A percentile compares a stretch with the other conserved stretches of the same genome.
Conservation (phyloP, 2,888 invertebrate species). For the Troilus luridus region DNA sequence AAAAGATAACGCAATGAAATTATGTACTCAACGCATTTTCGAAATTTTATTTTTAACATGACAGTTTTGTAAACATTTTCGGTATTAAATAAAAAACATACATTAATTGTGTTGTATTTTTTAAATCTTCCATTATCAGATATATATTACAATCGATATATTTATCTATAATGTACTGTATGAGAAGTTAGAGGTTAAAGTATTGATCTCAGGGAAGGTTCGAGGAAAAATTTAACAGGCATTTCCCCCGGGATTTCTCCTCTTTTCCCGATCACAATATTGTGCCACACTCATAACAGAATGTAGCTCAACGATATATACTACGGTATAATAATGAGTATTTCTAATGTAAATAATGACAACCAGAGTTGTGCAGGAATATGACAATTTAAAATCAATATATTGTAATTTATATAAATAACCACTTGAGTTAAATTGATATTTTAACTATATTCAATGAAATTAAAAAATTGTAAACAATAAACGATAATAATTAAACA, state of each 20-base stretch:
- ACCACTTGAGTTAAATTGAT: no score
- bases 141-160: no score
- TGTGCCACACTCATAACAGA: neutral
- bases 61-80: no score
- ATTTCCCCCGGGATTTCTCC: neutral
- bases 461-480: no score
- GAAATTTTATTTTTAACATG: no score
- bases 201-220: neutral
- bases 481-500: no score
- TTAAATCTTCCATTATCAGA: neutral
- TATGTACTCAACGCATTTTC: neutral
- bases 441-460: no score
- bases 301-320: neutral
- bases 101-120: neutral
- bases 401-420: no score
- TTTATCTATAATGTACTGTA: neutral
- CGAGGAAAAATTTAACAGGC: slow-evolving; percentile 4
- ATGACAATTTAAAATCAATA: no score
- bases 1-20: neutral
- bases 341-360: neutral
- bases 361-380: no score
- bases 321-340: neutral
- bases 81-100: no score
- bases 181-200: neutral
- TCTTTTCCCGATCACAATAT: neutral